Base-by-base conservation (phyloP, 2,888 invertebrate genomes). In the Plagiodera versicolora region DNA sequence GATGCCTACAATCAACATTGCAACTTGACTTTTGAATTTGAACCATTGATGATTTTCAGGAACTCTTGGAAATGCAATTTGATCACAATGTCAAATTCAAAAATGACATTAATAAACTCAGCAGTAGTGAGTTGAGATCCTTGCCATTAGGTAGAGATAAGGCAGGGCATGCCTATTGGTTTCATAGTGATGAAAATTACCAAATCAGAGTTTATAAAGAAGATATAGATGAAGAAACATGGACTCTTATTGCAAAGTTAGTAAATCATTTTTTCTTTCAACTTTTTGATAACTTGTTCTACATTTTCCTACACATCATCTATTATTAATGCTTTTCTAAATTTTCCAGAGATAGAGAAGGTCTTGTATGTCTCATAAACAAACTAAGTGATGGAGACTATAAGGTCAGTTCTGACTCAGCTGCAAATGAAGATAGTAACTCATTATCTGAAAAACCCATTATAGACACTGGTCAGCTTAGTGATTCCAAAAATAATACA, bases 191-290 rank as follows among this genome's bases (percentile, higher is more conserved):
- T 79, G 87, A 90, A 65, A 90, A 92, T 61, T 90, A 93, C 72
- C 95, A 95, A 80, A 84, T 98, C 64, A 86, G 95, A 66, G 87
- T 99, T 49, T 99, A 96, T 80, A 89, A 92, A 75, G 98, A 98
- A 81, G 96, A 98, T 76, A 87, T 92, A 68, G 98, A 98, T 80
- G 98, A 98, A 77, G 95, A 98, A 78, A 92, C 92, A 11, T 97
- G 96, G 96, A 89, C 91, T 76, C 85, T 96, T 48, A 91, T 97
- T 64, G 96, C 95, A 64, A 91, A 87, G 92, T 93, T 81, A 79
- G 81, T 61, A 54, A 30, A 35, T 14, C 14, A 39, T 14, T 39
- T 32, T 11, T 11, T 2, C 39, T 10, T n/a, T n/a, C n/a, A 2
- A 4, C 32, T 53, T 30, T 4, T 16, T 10, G 39, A 46, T 19